phyloP scores from a whole-genome alignment of 2,797 vertebrate genomes.

The Podarcis lilfordi region DNA sequence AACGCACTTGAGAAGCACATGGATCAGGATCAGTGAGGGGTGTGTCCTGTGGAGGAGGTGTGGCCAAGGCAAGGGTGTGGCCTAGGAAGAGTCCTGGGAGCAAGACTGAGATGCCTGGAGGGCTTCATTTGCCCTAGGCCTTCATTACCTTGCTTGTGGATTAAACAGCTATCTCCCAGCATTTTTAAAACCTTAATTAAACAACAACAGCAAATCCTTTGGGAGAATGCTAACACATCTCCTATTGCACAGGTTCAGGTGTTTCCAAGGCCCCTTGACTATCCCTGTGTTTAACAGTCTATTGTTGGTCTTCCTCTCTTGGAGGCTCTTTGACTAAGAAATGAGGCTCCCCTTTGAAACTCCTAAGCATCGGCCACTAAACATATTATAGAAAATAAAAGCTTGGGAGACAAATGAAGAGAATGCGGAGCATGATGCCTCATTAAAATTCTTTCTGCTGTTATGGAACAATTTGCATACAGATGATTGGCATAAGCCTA shows the following conservation, averaged over 20 bases:
- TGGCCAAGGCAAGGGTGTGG: no score
- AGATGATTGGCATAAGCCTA: conserved; percentile 40
- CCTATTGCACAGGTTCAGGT: not conserved
- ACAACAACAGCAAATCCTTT: not conserved
- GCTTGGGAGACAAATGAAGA: conserved; percentile 36
- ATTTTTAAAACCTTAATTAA: not conserved
- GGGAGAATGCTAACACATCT: not conserved
- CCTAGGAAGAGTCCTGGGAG: no score
- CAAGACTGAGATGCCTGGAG: no score
- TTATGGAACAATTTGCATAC: conserved; percentile 48
- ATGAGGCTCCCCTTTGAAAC: conserved; percentile 16
- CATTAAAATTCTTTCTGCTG: conserved; percentile 55
- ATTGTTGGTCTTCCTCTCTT: conserved; percentile 22
- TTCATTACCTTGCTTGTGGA: not conserved
- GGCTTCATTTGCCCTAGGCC: no score
- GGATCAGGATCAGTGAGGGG: no score
- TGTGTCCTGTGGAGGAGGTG: no score
- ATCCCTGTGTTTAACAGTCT: not conserved
- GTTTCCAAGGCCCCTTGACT: conserved; percentile 11
- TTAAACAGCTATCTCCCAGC: not conserved
- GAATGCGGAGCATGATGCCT: conserved; percentile 31
- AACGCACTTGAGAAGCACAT: no score
- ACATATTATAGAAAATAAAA: conserved; percentile 28
- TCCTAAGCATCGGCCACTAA: not conserved
- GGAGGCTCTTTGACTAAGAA: conserved; percentile 30